Conservation (phyloP, 2,797 vertebrate genomes). For the Pangasius mekongensis region DNA sequence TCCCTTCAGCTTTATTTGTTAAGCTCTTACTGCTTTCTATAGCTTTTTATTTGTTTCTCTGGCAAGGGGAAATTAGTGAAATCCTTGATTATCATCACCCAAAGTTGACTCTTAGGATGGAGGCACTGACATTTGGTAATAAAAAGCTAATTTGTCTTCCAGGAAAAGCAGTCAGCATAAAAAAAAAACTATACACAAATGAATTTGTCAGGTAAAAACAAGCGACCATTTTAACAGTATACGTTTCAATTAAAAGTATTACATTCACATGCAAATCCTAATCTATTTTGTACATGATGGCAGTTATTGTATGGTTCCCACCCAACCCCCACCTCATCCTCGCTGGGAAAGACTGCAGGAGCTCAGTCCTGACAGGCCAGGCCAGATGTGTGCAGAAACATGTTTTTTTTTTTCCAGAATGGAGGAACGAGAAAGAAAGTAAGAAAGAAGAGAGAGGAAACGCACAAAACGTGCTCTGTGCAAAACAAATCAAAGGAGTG, state of each 20-base stretch:
- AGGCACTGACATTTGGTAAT: neutral
- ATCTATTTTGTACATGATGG: conserved; percentile 33
- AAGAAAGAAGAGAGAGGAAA: neutral
- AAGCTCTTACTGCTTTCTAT: conserved; percentile 41
- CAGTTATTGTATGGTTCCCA: conserved; percentile 39
- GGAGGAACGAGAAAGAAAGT: conserved; percentile 11
- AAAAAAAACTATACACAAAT: neutral
- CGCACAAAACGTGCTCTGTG: conserved; percentile 10
- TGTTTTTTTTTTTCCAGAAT: conserved; percentile 38
- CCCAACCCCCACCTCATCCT: conserved; percentile 39
- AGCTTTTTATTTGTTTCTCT: conserved; percentile 45
- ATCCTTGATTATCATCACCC: conserved; percentile 34
- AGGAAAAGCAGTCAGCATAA: neutral
- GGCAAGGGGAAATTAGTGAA: conserved; percentile 33
- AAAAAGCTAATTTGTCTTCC: conserved; percentile 12
- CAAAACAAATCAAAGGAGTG: conserved; percentile 34
- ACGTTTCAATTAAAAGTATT: conserved; percentile 36
- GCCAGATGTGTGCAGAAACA: conserved; percentile 60
- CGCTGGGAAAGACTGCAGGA: conserved; percentile 39
- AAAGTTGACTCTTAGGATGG: neutral
- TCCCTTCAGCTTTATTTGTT: conserved; percentile 43
- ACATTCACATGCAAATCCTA: conserved; percentile 39
- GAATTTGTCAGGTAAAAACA: conserved; percentile 12
- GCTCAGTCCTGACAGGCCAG: conserved; percentile 51
- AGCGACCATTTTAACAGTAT: neutral